Evolutionary conservation across 1,140 invertebrate genomes (phyloP).

Genomic region (Drosophila mojavensis): DNA sequence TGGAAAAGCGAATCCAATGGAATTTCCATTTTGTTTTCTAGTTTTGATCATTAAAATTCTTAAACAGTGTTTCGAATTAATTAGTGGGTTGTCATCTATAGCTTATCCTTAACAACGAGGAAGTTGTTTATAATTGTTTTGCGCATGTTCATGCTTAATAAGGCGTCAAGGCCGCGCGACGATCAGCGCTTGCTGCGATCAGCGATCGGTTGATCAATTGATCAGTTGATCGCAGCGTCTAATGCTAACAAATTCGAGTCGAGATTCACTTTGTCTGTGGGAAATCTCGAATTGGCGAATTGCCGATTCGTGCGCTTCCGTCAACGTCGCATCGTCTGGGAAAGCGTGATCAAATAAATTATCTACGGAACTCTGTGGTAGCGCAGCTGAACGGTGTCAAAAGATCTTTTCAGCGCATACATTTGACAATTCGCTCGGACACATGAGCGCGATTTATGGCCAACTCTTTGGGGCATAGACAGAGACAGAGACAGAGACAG

Average conservation of each 20-base stretch:
- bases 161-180: conserved; percentile 55
- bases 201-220: conserved; percentile 5
- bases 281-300: conserved; percentile 15
- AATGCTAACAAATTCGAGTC: conserved; percentile 10
- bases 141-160: conserved; percentile 45
- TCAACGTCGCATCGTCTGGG: conserved; percentile 42
- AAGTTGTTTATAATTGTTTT: conserved; percentile 34
- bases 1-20: no score
- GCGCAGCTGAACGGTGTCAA: conserved; percentile 57
- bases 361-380: conserved; percentile 9
- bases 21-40: no score
- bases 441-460: conserved; percentile 67
- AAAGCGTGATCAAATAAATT: conserved; percentile 54
- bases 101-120: conserved; percentile 72
- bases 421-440: conserved; percentile 71
- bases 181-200: conserved; percentile 9
- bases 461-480: conserved; percentile 34
- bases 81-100: conserved; percentile 16
- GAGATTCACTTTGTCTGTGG: conserved; percentile 50
- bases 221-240: conserved; percentile 13
- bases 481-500: background rate
- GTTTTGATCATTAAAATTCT: background rate
- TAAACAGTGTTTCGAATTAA: background rate
- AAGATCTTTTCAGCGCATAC: conserved; percentile 64
- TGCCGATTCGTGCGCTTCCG: conserved; percentile 66